Evolutionary conservation across 2,797 vertebrate species (phyloP), one percentile per base, ranked within the genome.

Genomic region (Knipowitschia caucasica): DNA sequence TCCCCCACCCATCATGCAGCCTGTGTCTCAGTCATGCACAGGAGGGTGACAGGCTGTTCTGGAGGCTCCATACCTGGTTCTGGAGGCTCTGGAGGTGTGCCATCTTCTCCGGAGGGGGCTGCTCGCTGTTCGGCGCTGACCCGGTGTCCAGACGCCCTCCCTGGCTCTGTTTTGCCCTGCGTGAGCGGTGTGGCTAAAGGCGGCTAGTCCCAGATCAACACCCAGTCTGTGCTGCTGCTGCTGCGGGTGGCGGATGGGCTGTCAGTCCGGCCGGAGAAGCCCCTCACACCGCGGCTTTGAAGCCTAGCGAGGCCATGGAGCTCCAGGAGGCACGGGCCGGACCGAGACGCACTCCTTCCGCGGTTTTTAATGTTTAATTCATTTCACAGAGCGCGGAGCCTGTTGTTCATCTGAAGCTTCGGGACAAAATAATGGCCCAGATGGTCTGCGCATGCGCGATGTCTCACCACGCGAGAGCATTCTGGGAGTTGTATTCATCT

Each of bases 41-140:
- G 72, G 69, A 79, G 81, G 75, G 63, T 77, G 78, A 81, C 80
- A 75, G 67, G 58, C 47, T 20, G 12, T 35, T 27, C 53, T 57
- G 72, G 59, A 59, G 51, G n/a, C 43, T 72, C 62, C 71, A 18
- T 88, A 90, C 90, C 90, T 90, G 89, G 77, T 91, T 91, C 29
- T 90, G 88, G 74, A 91, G 85, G 86, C 89, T 85, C 73, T 83
- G 84, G 60, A 91, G 89, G 77, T 91, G 90, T 69, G 90, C 90
- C 90, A 91, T 91, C 67, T 69, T 78, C 54, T 64, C 67, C 34
- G 70, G 57, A 43, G 81, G 43, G 35, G 56, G 70, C 64, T 77
- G 67, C 56, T 73, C 57, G 56, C 64, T 34, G 69, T 62, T 57
- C 61, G 26, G 59, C 73, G 67, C 62, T 45, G 60, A 59, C 47